phyloP scores from a whole-genome alignment of 1,140 invertebrate species.

The Trissolcus basalis region DNA sequence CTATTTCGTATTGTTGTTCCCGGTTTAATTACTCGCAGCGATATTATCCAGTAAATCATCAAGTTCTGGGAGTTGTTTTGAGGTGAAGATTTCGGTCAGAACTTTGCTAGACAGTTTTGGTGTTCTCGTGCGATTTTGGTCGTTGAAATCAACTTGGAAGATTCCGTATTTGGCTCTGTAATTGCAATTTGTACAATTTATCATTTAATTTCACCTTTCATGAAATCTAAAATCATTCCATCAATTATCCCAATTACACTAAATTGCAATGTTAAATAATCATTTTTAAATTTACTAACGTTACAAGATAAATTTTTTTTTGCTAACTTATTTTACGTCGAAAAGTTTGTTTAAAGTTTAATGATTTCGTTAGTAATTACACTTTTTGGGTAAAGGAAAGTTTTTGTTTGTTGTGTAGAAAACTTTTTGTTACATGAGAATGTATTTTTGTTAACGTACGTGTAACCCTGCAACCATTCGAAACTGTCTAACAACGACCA shows the following conservation, averaged over 20 bases:
- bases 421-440: not conserved
- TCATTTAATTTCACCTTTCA: not conserved
- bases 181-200: constrained; percentile 1
- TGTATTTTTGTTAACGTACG: constrained; percentile 66
- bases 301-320: too few relatives aligned
- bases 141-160: constrained; percentile 74
- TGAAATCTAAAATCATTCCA: not conserved
- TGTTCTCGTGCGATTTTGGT: constrained; percentile 66
- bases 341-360: too few relatives aligned
- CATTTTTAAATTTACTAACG: too few relatives aligned
- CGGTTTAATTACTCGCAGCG: not conserved
- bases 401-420: not conserved
- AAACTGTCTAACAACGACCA: constrained; percentile 89
- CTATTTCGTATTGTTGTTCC: not conserved
- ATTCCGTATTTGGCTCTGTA: constrained; percentile 72
- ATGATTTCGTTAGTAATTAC: too few relatives aligned
- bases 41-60: constrained; percentile 13
- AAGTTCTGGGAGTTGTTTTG: constrained; percentile 22
- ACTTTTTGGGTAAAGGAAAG: too few relatives aligned
- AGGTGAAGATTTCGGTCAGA: constrained; percentile 40
- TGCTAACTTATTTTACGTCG: too few relatives aligned
- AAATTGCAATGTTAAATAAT: too few relatives aligned
- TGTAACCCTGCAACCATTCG: constrained; percentile 81
- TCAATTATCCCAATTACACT: not conserved
- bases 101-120: constrained; percentile 67